These are phyloP conservation scores for Arbacia lixula DNA, from an alignment of 53 echinoderm and acorn worm species.

Conservation along the genomic window DNA sequence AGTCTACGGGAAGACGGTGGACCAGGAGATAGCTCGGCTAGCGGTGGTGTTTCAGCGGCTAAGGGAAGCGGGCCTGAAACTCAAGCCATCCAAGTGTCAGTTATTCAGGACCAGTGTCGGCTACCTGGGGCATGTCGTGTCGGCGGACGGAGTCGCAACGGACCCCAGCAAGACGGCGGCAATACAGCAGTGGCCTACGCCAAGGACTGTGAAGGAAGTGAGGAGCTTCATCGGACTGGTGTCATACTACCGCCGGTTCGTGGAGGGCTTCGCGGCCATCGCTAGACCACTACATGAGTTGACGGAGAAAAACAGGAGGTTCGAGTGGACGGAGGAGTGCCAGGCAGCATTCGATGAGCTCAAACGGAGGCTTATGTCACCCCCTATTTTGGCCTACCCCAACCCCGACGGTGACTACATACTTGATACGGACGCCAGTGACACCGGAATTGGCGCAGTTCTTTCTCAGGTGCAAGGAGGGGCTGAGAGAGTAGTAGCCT, in stretches of 20 bases:
- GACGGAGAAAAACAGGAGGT: conserved; percentile 40
- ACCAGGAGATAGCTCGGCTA: conserved; percentile 11
- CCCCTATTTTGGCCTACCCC: conserved; percentile 56
- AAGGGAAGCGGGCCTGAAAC: conserved; percentile 37
- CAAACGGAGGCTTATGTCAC: conserved; percentile 29
- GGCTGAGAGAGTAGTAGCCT: conserved; percentile 1
- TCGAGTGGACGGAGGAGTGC: conserved; percentile 40
- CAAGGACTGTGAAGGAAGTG: conserved; percentile 45
- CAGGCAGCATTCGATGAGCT: conserved; percentile 39
- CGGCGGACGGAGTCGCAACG: conserved; percentile 17
- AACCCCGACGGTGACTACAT: conserved; percentile 29
- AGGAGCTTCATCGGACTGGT: conserved; percentile 57
- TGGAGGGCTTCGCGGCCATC: conserved; percentile 45
- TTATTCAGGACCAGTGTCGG: conserved; percentile 40
- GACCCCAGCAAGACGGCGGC: conserved; percentile 3
- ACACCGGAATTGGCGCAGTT: conserved; percentile 50
- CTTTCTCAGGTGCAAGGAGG: conserved; percentile 55
- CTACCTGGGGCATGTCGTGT: conserved; percentile 55
- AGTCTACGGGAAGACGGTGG: conserved; percentile 43
- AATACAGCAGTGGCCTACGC: conserved; percentile 46
- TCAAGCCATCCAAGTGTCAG: conserved; percentile 53
- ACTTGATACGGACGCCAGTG: conserved; percentile 62
- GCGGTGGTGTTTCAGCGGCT: conserved; percentile 37
- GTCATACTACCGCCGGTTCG: conserved; percentile 59
- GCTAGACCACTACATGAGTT: conserved; percentile 56